Evolutionary conservation across 1,140 invertebrate species (phyloP).

Genomic region (Nomia melanderi): DNA sequence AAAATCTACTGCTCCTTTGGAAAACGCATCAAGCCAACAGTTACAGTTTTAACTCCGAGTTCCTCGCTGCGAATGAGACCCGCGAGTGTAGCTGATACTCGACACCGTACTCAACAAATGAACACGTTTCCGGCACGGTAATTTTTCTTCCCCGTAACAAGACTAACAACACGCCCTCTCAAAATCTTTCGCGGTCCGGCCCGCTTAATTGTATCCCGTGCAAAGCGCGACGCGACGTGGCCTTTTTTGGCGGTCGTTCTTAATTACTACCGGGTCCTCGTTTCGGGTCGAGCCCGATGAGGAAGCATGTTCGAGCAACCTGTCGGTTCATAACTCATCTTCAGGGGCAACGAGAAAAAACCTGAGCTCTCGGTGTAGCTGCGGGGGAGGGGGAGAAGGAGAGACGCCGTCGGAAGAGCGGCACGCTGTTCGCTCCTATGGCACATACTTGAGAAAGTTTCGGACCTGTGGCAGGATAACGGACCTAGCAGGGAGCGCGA

Average conservation of each 20-base stretch:
- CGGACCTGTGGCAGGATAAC: constrained; percentile 65
- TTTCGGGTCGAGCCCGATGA: constrained; percentile 54
- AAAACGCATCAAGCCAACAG: too few species aligned
- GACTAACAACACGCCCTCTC: constrained; percentile 32
- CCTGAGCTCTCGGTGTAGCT: constrained; percentile 33
- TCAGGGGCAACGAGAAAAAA: constrained; percentile 64
- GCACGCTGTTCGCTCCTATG: constrained; percentile 59
- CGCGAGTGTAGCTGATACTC: too few species aligned
- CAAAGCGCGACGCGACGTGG: constrained; percentile 4
- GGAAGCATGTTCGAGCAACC: constrained; percentile 62
- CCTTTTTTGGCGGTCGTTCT: constrained; percentile 59
- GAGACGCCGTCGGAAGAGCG: constrained; percentile 44
- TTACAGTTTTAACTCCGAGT: too few species aligned
- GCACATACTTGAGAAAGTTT: constrained; percentile 80
- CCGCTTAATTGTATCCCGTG: constrained; percentile 56
- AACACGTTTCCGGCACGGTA: constrained; percentile 26
- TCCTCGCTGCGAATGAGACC: too few species aligned
- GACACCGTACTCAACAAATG: constrained; percentile 5
- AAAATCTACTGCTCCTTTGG: too few species aligned
- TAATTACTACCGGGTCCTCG: constrained; percentile 64
- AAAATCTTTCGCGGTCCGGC: constrained; percentile 17
- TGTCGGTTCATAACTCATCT: constrained; percentile 77
- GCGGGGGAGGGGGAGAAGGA: constrained; percentile 34
- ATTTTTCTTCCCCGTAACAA: constrained; percentile 47
- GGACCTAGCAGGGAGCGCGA: constrained; percentile 74